Conservation (phyloP, 2,797 vertebrate genomes). For the Todus mexicanus region DNA sequence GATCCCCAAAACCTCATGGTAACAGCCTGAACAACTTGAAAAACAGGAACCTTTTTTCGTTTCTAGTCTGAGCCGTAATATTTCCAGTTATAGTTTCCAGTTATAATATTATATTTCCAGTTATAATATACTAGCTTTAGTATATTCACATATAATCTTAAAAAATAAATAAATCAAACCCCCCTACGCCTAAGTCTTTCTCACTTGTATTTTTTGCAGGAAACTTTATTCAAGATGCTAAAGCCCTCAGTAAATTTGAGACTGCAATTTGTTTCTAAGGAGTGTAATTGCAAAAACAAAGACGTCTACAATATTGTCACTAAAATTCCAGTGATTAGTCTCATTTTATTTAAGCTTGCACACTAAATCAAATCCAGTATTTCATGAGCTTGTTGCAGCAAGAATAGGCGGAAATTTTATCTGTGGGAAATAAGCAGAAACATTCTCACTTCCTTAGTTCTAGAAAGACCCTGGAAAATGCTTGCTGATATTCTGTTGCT, state of each 20-base stretch:
- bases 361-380: neutral
- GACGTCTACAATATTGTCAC: neutral
- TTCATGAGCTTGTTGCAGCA: neutral
- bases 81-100: neutral
- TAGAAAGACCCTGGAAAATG: neutral
- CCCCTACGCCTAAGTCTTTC: neutral
- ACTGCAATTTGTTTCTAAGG: neutral
- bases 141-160: neutral
- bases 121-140: neutral
- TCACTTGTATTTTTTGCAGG: neutral
- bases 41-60: neutral
- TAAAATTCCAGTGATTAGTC: neutral
- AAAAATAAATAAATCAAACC: no score
- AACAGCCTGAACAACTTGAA: neutral
- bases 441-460: neutral
- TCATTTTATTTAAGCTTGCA: neutral
- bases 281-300: neutral
- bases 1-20: neutral
- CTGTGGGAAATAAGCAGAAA: neutral
- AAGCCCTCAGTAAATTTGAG: neutral
- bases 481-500: neutral
- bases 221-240: neutral
- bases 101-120: neutral
- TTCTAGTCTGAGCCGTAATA: neutral
- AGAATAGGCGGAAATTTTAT: neutral